A percentile compares a stretch with the other conserved stretches of the same genome.
These are phyloP conservation scores for Hydriomena furcata DNA, from an alignment of 2,888 invertebrate genomes.

Conservation along the genomic window DNA sequence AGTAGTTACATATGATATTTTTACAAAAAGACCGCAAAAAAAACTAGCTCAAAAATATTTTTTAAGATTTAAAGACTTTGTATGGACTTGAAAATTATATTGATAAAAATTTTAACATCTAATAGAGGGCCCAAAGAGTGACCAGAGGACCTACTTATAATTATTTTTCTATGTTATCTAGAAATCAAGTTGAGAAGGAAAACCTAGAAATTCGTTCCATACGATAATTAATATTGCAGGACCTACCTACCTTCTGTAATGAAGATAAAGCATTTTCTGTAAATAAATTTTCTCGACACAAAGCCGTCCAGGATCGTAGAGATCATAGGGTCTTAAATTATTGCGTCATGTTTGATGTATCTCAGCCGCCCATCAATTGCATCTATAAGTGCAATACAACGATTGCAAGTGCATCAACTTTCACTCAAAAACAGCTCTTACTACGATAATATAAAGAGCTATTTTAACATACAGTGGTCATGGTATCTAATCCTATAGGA, in stretches of 20 bases:
- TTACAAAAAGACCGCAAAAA: too few species aligned
- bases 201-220: too few species aligned
- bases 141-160: too few species aligned
- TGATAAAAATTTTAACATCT: too few species aligned
- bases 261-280: not conserved
- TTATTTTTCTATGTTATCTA: too few species aligned
- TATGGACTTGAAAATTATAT: too few species aligned
- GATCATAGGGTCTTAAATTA: constrained; percentile 16
- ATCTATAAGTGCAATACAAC: constrained; percentile 19
- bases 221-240: not conserved
- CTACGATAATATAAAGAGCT: constrained; percentile 15
- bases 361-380: constrained; percentile 25
- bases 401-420: constrained; percentile 20
- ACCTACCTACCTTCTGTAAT: not conserved
- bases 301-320: constrained; percentile 15
- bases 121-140: too few species aligned
- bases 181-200: too few species aligned
- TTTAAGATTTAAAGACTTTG: too few species aligned
- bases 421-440: constrained; percentile 24
- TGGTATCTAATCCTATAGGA: constrained; percentile 23
- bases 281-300: constrained; percentile 6
- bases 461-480: constrained; percentile 19
- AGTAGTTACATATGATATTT: too few species aligned
- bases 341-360: constrained; percentile 27
- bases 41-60: too few species aligned